Percentiles rank a stretch among this genome's conserved stretches.
These are phyloP conservation scores for Hippocampus kuda DNA, from an alignment of 2,797 vertebrate genomes.

Conservation along the genomic window DNA sequence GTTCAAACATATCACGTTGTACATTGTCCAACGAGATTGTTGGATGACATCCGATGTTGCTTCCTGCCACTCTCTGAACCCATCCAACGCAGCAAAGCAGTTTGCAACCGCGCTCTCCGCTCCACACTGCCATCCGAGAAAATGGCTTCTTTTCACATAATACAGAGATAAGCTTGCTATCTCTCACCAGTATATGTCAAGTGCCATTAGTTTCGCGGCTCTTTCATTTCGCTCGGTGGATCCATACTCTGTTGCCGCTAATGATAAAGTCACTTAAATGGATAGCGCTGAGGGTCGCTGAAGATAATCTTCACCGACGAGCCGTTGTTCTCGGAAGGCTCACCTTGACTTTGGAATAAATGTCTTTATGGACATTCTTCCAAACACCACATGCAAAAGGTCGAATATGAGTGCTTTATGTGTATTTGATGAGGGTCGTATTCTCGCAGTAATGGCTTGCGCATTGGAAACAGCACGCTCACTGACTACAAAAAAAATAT, in stretches of 20 bases:
- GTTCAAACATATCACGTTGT: neutral
- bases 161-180: slow-evolving; percentile 61
- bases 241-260: slow-evolving; percentile 49
- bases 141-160: slow-evolving; percentile 56
- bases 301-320: slow-evolving; percentile 47
- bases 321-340: slow-evolving; percentile 37
- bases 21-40: neutral
- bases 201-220: slow-evolving; percentile 61
- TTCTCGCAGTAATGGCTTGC: neutral
- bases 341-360: slow-evolving; percentile 29
- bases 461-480: neutral
- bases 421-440: neutral
- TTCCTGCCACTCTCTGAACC: neutral
- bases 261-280: slow-evolving; percentile 65
- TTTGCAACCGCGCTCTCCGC: slow-evolving; percentile 8
- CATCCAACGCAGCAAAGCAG: neutral
- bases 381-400: neutral
- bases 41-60: neutral
- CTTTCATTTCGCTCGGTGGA: slow-evolving; percentile 56
- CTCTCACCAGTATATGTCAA: slow-evolving; percentile 60
- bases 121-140: slow-evolving; percentile 34
- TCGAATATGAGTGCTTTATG: neutral
- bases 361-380: neutral
- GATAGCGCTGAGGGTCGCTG: slow-evolving; percentile 46
- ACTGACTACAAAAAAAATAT: neutral